These are phyloP conservation scores for Aleiodes testaceus DNA, from an alignment of 2,888 invertebrate species.

Conservation along the genomic window DNA sequence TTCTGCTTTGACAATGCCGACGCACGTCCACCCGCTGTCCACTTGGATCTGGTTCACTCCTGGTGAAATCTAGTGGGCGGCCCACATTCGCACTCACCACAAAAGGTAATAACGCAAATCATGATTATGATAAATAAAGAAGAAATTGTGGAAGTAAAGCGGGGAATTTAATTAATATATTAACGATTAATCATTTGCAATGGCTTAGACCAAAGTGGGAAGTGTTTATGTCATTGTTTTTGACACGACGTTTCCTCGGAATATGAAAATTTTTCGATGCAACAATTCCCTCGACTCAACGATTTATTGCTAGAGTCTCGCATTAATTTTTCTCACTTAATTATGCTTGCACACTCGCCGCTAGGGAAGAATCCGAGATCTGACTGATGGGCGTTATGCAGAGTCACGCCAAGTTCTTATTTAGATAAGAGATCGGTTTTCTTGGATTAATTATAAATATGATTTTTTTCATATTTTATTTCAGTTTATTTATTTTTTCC, in stretches of 20 bases:
- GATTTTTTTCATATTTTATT: conserved; percentile 57
- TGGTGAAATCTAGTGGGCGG: conserved; percentile 30
- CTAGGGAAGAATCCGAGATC: conserved; percentile 60
- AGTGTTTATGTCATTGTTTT: conserved; percentile 54
- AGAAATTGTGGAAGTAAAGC: no score
- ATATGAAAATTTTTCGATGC: conserved; percentile 56
- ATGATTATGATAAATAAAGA: conserved; percentile 31
- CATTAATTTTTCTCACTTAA: conserved; percentile 63
- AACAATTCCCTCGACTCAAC: conserved; percentile 56
- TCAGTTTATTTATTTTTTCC: conserved; percentile 14
- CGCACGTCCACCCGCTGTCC: conserved; percentile 49
- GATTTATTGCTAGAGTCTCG: conserved; percentile 58
- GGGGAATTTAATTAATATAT: no score
- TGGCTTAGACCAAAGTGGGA: conserved; percentile 39
- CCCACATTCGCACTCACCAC: conserved; percentile 21
- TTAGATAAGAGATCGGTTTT: conserved; percentile 61
- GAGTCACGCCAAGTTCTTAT: conserved; percentile 68
- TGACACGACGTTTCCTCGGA: conserved; percentile 51
- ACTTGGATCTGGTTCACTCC: conserved; percentile 26
- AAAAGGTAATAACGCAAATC: conserved; percentile 32
- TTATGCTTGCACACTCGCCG: conserved; percentile 57
- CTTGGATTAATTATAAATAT: conserved; percentile 50
- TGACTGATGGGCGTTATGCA: conserved; percentile 61
- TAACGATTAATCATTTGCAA: no score
- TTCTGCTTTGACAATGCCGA: conserved; percentile 67